Percentiles rank a stretch among this genome's conserved stretches.
These are phyloP conservation scores for Proteles cristata DNA, from an alignment of 2,113 vertebrate species.

Conservation along the genomic window DNA sequence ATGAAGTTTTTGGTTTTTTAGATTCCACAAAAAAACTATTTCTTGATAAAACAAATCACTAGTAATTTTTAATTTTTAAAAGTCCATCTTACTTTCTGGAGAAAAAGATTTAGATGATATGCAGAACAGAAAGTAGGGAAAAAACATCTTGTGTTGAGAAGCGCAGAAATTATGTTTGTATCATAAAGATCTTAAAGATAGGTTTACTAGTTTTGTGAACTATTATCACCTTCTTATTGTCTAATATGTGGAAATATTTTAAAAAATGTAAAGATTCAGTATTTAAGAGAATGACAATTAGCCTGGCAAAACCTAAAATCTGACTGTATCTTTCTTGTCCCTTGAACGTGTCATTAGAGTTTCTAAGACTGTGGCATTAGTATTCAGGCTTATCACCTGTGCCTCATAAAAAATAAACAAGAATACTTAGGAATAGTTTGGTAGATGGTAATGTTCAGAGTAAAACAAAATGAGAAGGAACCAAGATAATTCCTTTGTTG, in stretches of 20 bases:
- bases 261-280: not conserved
- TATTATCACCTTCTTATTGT: not conserved
- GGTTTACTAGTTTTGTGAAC: not conserved
- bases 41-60: not conserved
- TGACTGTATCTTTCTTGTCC: not conserved
- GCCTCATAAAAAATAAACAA: not conserved
- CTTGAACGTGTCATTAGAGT: not conserved
- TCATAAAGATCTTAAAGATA: not conserved
- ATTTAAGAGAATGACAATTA: not conserved
- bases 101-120: not conserved
- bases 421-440: not conserved
- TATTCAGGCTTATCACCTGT: constrained; percentile 14
- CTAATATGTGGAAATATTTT: not conserved
- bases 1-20: not conserved
- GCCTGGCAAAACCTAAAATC: not conserved
- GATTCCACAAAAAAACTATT: not conserved
- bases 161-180: not conserved
- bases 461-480: not conserved
- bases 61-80: constrained; percentile 16
- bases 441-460: not conserved
- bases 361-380: not conserved
- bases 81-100: not conserved
- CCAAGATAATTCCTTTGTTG: not conserved
- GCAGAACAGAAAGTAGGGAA: not conserved
- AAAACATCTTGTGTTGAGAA: not conserved